Percentiles rank a stretch among this genome's conserved stretches.
Conservation (phyloP, 37 sponge, comb jelly and placozoan genomes). For the Haliclona indistincta region DNA sequence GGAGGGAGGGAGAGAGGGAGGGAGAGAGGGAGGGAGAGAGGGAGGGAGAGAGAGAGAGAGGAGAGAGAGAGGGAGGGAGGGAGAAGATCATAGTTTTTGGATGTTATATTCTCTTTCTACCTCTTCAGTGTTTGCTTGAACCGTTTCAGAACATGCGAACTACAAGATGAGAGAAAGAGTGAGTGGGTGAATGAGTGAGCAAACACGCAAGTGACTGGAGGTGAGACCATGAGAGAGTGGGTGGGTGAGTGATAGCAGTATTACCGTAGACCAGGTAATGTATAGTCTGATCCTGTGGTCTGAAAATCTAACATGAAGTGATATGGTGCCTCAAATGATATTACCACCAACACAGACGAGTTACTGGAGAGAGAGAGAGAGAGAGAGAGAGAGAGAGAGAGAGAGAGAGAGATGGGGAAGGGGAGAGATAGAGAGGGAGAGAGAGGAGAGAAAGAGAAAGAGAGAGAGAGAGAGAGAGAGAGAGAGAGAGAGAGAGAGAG, state of each 20-base stretch:
- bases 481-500: neutral
- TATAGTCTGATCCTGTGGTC: too few species aligned
- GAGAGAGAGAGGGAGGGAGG: neutral
- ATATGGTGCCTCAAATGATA: slow-evolving; percentile 4
- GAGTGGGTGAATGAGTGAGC: neutral
- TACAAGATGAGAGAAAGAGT: slow-evolving; percentile 11
- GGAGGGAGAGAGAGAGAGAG: slow-evolving; percentile 1
- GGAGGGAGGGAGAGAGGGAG: neutral
- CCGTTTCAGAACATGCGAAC: slow-evolving; percentile 45
- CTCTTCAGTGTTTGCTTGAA: slow-evolving; percentile 66
- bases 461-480: neutral
- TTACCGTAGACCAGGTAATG: neutral
- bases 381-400: too few species aligned
- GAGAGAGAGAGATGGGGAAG: too few species aligned
- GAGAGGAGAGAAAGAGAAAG: too few species aligned
- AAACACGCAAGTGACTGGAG: too few species aligned
- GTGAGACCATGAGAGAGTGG: too few species aligned
- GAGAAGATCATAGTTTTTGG: too few species aligned
- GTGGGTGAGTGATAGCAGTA: too few species aligned
- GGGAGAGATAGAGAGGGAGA: too few species aligned
- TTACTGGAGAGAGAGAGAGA: too few species aligned
- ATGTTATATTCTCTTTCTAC: too few species aligned
- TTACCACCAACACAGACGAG: neutral
- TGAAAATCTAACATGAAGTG: neutral
- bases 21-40: neutral